Evolutionary conservation across 2,888 invertebrate species (phyloP).

Genomic region (Euphydryas editha): DNA sequence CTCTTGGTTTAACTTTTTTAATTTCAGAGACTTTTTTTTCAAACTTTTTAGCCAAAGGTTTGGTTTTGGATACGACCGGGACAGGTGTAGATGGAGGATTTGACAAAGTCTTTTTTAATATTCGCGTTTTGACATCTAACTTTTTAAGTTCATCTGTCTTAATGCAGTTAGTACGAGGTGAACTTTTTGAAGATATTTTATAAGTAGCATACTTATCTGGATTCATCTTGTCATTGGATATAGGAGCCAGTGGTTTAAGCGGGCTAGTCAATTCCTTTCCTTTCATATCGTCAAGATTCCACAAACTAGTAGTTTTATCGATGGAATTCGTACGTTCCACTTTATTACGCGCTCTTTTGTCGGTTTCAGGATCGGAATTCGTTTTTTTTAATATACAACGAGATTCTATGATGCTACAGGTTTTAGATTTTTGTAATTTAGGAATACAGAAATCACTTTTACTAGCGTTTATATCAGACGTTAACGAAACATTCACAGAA

Average conservation of each 20-base stretch:
- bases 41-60: constrained; percentile 68
- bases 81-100: constrained; percentile 80
- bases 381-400: constrained; percentile 86
- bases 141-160: constrained; percentile 78
- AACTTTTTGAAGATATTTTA: constrained; percentile 75
- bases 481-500: constrained; percentile 60
- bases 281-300: constrained; percentile 84
- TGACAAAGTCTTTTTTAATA: constrained; percentile 80
- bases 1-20: constrained; percentile 74
- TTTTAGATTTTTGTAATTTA: constrained; percentile 87
- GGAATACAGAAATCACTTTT: constrained; percentile 73
- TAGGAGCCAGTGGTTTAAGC: constrained; percentile 64
- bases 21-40: constrained; percentile 72
- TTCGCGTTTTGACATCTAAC: constrained; percentile 81
- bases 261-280: constrained; percentile 76
- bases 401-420: constrained; percentile 88
- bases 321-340: constrained; percentile 76
- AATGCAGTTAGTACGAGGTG: constrained; percentile 66
- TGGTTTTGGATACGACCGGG: constrained; percentile 76
- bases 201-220: constrained; percentile 80
- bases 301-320: constrained; percentile 83
- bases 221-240: constrained; percentile 70
- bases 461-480: constrained; percentile 54
- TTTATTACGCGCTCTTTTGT: constrained; percentile 63
- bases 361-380: constrained; percentile 74